Conservation (phyloP, 1,140 invertebrate species). For the Globodera ellingtonae region DNA sequence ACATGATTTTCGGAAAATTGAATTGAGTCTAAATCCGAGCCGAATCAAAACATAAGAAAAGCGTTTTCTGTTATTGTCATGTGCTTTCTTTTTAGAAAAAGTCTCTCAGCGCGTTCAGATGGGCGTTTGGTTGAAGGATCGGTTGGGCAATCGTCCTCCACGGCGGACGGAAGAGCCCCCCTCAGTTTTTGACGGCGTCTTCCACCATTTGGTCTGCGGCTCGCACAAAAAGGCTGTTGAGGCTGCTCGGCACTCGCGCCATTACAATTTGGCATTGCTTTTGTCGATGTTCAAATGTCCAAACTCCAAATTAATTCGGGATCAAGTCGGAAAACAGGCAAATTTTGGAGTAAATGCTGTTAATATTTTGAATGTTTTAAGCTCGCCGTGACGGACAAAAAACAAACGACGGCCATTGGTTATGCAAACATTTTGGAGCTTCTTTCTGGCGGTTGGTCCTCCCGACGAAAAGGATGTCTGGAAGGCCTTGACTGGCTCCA, state of each 20-base stretch:
- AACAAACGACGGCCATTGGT: not conserved
- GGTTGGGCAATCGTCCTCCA: not conserved
- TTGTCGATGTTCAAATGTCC: conserved; percentile 12
- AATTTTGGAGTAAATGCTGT: not conserved
- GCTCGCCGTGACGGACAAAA: conserved; percentile 5
- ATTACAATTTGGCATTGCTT: conserved; percentile 27
- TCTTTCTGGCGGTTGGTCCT: conserved; percentile 7
- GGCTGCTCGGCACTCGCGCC: not conserved
- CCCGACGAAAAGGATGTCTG: conserved; percentile 2
- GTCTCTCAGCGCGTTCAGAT: conserved; percentile 20
- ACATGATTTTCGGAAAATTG: too few species aligned
- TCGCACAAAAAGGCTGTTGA: conserved; percentile 1
- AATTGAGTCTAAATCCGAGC: too few species aligned
- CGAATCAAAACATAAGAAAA: too few species aligned
- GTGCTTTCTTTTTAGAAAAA: not conserved
- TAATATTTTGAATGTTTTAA: conserved; percentile 6
- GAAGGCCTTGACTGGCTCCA: conserved; percentile 29
- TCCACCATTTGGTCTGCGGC: conserved; percentile 22
- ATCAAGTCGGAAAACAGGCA: conserved; percentile 17
- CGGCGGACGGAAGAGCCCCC: not conserved
- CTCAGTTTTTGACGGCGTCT: conserved; percentile 3
- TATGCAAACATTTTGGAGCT: conserved; percentile 24
- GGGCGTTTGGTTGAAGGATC: conserved; percentile 17
- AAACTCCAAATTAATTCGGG: not conserved
- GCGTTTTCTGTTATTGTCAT: not conserved